phyloP scores from a whole-genome alignment of 2,888 invertebrate species.

The Pristionchus maxplancki region DNA sequence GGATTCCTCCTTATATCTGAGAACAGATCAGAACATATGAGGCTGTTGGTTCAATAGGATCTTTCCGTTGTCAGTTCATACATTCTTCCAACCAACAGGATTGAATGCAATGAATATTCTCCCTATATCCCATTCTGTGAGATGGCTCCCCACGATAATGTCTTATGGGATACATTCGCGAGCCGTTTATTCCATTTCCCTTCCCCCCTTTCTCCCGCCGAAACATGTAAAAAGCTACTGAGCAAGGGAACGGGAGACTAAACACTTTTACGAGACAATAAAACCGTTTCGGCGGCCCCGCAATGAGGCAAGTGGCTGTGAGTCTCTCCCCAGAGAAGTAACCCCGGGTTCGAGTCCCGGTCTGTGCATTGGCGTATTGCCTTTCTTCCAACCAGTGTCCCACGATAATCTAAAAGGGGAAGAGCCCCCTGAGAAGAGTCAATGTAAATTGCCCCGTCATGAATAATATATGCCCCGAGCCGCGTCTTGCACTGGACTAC shows the following conservation, averaged over 20 bases:
- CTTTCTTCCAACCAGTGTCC: too few species aligned
- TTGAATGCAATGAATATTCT: neutral
- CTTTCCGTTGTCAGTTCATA: neutral
- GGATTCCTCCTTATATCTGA: too few species aligned
- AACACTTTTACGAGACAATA: neutral
- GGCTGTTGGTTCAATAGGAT: too few species aligned
- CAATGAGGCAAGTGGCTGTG: neutral
- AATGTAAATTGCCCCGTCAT: neutral
- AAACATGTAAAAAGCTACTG: neutral
- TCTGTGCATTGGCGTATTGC: too few species aligned
- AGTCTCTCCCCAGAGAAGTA: too few species aligned
- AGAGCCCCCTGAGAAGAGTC: neutral
- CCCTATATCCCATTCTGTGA: neutral
- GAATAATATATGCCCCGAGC: neutral
- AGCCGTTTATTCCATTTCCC: slow-evolving; percentile 38
- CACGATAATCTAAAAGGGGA: too few species aligned
- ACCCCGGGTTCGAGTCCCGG: too few species aligned
- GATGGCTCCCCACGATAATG: neutral
- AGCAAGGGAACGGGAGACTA: neutral
- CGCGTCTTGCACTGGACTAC: neutral
- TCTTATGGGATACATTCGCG: neutral
- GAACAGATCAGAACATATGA: too few species aligned
- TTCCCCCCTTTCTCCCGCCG: neutral
- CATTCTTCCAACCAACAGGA: neutral
- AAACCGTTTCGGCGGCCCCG: neutral